phyloP scores from a whole-genome alignment of 2,113 vertebrate species.

The Osmerus mordax region DNA sequence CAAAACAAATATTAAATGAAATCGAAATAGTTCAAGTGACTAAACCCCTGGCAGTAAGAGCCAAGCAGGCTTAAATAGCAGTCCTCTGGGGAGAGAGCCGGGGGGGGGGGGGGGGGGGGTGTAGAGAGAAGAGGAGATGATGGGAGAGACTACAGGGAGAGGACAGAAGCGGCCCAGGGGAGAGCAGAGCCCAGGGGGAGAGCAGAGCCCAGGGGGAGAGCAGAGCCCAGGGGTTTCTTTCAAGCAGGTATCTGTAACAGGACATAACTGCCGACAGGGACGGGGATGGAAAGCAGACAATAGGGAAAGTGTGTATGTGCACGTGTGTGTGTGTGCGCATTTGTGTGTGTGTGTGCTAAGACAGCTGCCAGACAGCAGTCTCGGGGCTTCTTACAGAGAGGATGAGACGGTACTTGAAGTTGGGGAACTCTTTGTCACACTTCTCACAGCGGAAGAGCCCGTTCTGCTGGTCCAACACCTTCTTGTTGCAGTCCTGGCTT shows the following conservation, averaged over 20 bases:
- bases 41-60: neutral
- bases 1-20: conserved; percentile 17
- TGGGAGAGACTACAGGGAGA: neutral
- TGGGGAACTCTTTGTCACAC: conserved; percentile 92
- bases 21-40: conserved; percentile 13
- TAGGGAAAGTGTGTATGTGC: neutral
- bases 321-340: neutral
- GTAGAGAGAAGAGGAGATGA: conserved; percentile 1
- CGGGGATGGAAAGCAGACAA: no score
- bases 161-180: neutral
- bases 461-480: conserved; percentile 94
- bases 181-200: neutral
- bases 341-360: neutral
- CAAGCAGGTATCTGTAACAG: no score
- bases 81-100: conserved; percentile 20
- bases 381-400: conserved; percentile 81
- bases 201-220: neutral
- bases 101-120: neutral
- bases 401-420: conserved; percentile 97
- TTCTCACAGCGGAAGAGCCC: conserved; percentile 95
- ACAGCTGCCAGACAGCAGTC: neutral
- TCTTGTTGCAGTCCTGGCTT: conserved; percentile 93
- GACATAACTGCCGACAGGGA: no score
- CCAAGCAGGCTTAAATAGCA: conserved; percentile 16
- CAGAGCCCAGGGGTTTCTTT: neutral